Evolutionary conservation across 2,888 invertebrate species (phyloP), one percentile per base, ranked within the genome.

Genomic region (Plutella xylostella): DNA sequence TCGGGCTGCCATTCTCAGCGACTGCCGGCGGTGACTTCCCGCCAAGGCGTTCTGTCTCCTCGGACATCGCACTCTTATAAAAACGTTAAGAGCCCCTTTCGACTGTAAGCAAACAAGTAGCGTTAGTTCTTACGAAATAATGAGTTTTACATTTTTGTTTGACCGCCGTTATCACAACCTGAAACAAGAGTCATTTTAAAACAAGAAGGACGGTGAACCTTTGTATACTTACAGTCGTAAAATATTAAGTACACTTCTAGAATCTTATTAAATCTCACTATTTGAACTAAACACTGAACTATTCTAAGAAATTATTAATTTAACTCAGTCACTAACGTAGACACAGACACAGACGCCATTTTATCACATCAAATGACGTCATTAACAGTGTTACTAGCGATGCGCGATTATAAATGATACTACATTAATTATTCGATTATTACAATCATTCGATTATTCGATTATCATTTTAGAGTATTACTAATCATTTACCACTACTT

Each of bases 21-120:
- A 61, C 65, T 57, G 66, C 41, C 40, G 46, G 50, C 68, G 57
- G 77, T 69, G 72, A 71, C 65, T 72, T 60, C 68, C 80, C 82
- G 62, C 71, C 78, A 63, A 76, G 78, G 60, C 78, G 75, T 59
- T 79, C 82, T 62, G 68, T 70, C 68, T 82, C 82, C 68, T 82
- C 82, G 73, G 82, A 82, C 82, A 82, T 82, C 78, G 78, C 82
- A 79, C 79, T 75, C 76, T 72, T 65, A 72, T 69, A 63, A 75
- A 65, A 63, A 73, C 55, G 63, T 64, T 63, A 72, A 65, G 69
- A 72, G 56, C 67, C 67, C 68, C 72, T 75, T 64, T 72, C 60
- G 68, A 82, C 82, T 83, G 82, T 59, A 83, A 82, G 64, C 63
- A 79, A 79, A 80, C 56, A 62, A 65, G 49, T 55, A 62, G 56